Conservation (phyloP, 1,140 invertebrate species). For the Sinella curviseta region DNA sequence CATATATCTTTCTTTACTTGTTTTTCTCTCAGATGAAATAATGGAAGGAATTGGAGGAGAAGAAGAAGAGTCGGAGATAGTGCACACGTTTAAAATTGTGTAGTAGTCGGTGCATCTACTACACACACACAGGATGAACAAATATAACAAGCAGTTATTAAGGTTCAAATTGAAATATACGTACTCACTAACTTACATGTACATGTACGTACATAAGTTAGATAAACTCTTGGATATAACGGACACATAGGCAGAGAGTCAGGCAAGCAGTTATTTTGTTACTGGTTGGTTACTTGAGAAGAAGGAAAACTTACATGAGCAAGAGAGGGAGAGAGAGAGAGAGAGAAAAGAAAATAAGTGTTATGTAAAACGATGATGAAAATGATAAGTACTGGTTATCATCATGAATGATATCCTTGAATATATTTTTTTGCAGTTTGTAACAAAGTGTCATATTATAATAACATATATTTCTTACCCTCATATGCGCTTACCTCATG, state of each 20-base stretch:
- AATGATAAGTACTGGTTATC: constrained; percentile 15
- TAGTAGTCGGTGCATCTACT: too few relatives aligned
- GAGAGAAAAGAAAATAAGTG: background rate
- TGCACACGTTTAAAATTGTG: too few relatives aligned
- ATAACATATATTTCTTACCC: too few relatives aligned
- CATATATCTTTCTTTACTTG: constrained; percentile 24
- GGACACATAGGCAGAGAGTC: too few relatives aligned
- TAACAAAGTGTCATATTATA: too few relatives aligned
- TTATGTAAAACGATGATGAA: background rate
- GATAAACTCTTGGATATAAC: too few relatives aligned
- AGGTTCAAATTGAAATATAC: background rate
- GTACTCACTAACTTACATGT: background rate
- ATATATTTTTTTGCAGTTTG: background rate
- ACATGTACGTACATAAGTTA: too few relatives aligned
- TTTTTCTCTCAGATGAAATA: constrained; percentile 18
- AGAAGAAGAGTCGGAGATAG: background rate
- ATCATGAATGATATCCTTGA: background rate
- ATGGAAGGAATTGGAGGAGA: constrained; percentile 19
- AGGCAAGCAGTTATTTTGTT: background rate
- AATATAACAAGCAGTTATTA: background rate
- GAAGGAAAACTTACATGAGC: background rate
- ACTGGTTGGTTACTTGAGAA: background rate
- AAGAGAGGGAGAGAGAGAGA: background rate
- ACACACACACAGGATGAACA: too few relatives aligned
- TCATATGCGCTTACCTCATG: too few relatives aligned